These are phyloP conservation scores for Tadarida brasiliensis DNA, from an alignment of 2,797 vertebrate species.

Conservation along the genomic window DNA sequence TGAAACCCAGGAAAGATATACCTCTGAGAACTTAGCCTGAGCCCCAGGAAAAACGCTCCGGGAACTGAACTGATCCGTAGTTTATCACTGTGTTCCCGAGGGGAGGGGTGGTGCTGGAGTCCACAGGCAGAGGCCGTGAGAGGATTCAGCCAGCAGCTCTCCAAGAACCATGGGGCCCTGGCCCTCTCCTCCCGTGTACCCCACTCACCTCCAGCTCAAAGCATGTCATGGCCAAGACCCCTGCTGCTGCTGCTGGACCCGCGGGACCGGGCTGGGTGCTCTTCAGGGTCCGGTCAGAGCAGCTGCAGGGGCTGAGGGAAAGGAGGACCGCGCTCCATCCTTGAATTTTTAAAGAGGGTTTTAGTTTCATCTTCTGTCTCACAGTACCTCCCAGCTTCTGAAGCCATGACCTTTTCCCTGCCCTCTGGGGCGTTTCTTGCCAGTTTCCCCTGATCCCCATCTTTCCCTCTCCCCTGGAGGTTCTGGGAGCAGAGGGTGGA, in stretches of 20 bases:
- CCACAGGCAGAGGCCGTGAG: not conserved
- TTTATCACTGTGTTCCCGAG: not conserved
- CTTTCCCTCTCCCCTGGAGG: not conserved
- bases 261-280: accelerated
- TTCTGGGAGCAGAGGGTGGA: not conserved
- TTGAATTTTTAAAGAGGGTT: not conserved
- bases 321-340: not conserved
- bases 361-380: not conserved
- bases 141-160: not conserved
- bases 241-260: not conserved
- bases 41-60: not conserved
- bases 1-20: not conserved
- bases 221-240: not conserved
- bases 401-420: not conserved
- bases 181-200: no score
- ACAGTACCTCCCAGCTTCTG: not conserved
- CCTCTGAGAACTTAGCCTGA: not conserved
- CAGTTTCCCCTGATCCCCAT: not conserved
- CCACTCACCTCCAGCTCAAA: not conserved
- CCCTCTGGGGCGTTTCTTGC: not conserved
- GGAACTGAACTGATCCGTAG: not conserved
- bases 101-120: not conserved
- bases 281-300: not conserved
- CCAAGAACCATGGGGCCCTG: not conserved
- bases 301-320: not conserved